Conservation (phyloP, 2,113 vertebrate species). For the Cryptoleucopteryx plumbea region DNA sequence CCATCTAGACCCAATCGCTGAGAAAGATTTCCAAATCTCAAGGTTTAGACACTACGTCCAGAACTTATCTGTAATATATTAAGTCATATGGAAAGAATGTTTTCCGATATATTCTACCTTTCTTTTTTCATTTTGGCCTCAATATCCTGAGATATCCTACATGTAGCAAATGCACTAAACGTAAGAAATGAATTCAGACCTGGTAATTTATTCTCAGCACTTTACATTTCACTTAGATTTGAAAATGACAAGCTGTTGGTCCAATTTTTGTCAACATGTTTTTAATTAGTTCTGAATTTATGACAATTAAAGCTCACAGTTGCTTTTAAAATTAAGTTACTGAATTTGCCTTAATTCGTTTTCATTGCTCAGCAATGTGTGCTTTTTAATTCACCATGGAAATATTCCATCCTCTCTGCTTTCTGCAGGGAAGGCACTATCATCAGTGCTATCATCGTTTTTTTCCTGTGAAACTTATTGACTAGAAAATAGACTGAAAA, state of each 20-base stretch:
- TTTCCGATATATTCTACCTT: background rate
- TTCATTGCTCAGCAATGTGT: constrained; percentile 25
- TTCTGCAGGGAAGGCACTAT: background rate
- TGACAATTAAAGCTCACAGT: constrained; percentile 49
- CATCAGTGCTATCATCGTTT: background rate
- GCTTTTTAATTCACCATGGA: constrained; percentile 30
- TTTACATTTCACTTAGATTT: constrained; percentile 30
- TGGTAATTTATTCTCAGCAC: constrained; percentile 38
- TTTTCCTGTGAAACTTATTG: background rate
- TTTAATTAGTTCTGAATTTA: constrained; percentile 60
- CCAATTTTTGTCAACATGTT: constrained; percentile 60
- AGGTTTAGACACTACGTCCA: background rate
- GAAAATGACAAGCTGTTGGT: constrained; percentile 50
- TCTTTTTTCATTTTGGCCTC: rapidly evolving
- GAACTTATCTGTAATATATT: background rate
- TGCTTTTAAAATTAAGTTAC: constrained; percentile 42
- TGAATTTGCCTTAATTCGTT: constrained; percentile 40
- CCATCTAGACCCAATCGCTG: background rate
- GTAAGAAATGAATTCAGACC: background rate
- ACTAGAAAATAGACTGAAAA: constrained; percentile 32
- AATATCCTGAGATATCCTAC: background rate
- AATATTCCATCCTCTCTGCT: background rate
- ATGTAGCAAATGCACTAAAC: background rate
- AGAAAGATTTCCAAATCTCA: background rate
- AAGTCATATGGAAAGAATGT: background rate